Conservation (phyloP, 2,113 vertebrate species). For the Antigone vipio region DNA sequence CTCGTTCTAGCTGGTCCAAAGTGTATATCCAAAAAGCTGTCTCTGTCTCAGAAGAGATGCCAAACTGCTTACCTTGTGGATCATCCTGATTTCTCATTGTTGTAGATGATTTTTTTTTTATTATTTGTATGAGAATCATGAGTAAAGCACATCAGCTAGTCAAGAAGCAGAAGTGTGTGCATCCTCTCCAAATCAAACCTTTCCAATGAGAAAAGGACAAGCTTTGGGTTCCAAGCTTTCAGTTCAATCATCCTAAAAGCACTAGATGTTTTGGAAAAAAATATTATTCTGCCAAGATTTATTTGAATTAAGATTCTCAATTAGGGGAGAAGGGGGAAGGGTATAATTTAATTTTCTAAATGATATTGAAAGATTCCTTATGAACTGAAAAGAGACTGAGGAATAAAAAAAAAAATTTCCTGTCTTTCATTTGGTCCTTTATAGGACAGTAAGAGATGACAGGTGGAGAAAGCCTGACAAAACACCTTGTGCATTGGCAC, state of each 20-base stretch:
- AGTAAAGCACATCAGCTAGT: neutral
- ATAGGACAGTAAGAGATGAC: neutral
- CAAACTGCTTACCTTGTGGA: neutral
- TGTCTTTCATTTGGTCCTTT: neutral
- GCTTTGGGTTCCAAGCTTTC: neutral
- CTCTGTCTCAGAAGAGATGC: neutral
- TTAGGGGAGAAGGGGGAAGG: fast-evolving
- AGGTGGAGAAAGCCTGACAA: neutral
- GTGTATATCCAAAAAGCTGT: neutral
- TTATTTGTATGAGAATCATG: neutral
- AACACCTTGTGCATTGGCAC: neutral
- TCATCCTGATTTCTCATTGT: neutral
- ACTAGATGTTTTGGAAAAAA: neutral
- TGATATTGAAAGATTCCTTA: neutral
- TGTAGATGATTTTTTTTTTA: neutral
- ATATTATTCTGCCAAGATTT: neutral
- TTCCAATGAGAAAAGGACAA: neutral
- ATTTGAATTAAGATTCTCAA: neutral
- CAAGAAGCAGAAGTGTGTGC: neutral
- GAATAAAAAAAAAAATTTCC: neutral
- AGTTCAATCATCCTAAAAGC: neutral
- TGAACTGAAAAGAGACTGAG: neutral
- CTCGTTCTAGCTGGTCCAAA: neutral
- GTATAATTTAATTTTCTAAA: neutral
- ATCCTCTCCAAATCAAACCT: neutral